These are phyloP conservation scores for Gallinago stenura DNA, from an alignment of 2,797 vertebrate species.

Conservation along the genomic window DNA sequence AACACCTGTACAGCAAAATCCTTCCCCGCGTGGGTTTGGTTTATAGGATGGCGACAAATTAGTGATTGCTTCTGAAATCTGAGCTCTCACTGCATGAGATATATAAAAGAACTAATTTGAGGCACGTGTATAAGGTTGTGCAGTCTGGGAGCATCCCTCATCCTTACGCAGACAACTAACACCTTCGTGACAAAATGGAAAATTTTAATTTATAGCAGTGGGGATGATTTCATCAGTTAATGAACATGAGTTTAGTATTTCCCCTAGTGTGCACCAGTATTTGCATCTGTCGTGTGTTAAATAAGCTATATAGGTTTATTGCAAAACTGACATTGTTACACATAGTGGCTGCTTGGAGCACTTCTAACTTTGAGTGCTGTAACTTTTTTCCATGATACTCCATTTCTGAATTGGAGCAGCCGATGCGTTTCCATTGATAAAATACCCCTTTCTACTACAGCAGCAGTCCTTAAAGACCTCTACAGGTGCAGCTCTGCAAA, in stretches of 20 bases:
- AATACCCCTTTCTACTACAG: neutral
- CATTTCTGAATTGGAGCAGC: neutral
- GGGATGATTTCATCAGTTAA: neutral
- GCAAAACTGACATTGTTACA: neutral
- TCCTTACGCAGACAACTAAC: neutral
- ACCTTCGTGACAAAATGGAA: neutral
- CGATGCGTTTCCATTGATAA: neutral
- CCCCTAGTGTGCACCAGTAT: neutral
- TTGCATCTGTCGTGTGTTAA: neutral
- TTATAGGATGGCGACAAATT: neutral
- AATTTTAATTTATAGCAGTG: neutral
- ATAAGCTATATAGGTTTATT: neutral
- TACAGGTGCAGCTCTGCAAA: neutral
- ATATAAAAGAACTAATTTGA: neutral
- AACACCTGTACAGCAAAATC: neutral
- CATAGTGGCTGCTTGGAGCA: neutral
- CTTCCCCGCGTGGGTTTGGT: neutral
- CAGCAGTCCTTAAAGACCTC: neutral
- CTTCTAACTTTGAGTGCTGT: neutral
- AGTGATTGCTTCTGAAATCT: neutral
- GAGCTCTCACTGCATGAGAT: neutral
- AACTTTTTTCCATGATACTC: neutral
- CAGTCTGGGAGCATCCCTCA: neutral
- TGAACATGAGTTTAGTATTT: neutral
- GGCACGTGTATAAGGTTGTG: rapidly evolving